Evolutionary conservation across 2,888 invertebrate species (phyloP).

Genomic region (Phortica magna): DNA sequence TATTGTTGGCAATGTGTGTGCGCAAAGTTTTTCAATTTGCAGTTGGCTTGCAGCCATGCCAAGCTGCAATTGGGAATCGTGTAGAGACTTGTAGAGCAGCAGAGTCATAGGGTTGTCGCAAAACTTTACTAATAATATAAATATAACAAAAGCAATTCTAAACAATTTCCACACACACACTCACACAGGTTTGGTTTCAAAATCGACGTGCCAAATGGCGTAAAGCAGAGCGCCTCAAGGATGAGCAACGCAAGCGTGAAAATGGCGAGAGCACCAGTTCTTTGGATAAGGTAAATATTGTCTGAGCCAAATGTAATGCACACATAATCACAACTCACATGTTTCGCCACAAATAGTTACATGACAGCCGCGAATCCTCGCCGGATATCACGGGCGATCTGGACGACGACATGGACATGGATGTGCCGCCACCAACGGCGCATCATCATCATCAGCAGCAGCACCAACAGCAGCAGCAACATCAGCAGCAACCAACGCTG

Average conservation of each 20-base stretch:
- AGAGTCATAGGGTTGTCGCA: neutral
- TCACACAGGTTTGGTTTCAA: constrained; percentile 93
- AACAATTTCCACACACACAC: constrained; percentile 34
- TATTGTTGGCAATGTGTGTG: constrained; percentile 56
- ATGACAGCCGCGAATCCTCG: constrained; percentile 78
- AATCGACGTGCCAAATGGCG: constrained; percentile 95
- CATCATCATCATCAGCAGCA: neutral
- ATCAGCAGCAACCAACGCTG: neutral
- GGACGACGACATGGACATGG: constrained; percentile 75
- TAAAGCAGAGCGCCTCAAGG: constrained; percentile 93
- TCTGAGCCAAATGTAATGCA: neutral
- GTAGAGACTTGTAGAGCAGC: neutral
- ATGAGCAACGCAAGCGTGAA: constrained; percentile 91
- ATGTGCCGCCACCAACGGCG: constrained; percentile 50
- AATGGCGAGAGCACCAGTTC: constrained; percentile 84
- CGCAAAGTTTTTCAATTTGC: constrained; percentile 71
- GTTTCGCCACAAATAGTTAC: constrained; percentile 62
- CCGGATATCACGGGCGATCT: constrained; percentile 78
- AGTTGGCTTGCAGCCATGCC: constrained; percentile 60
- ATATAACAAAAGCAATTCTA: constrained; percentile 61
- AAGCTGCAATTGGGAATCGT: neutral
- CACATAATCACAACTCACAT: neutral
- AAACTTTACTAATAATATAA: constrained; percentile 55
- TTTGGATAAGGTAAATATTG: constrained; percentile 78
- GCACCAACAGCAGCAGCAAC: neutral